Base-by-base conservation (phyloP, 2,797 vertebrate species). In the Muscicapa striata region DNA sequence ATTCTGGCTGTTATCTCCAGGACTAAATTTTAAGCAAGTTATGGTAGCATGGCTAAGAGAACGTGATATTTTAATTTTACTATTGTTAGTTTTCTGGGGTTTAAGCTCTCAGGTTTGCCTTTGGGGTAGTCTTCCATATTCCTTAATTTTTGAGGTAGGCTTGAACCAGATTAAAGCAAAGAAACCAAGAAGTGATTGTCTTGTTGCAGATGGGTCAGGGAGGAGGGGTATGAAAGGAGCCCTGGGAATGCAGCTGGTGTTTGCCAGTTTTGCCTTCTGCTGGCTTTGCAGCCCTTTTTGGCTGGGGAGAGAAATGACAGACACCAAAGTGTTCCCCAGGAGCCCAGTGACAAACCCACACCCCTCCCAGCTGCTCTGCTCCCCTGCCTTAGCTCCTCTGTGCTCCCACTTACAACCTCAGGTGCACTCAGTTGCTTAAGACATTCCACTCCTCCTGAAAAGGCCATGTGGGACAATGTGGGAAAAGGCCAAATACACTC, bases 141-240 rank as follows among this genome's bases (percentile, higher is more conserved):
- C 20, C 43, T 58, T n/a, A 51, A 1, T 59, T 74, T 83, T 32
- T 0, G 0, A 45, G 11, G 20, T 40, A 48, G 18, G 30, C 48
- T 69, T 80, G 64, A 76, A 38, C 4, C 32, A 48, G 14, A 10
- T 59, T 84, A 75, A 88, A 63, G 26, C 32, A 78, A 74, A 86
- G 57, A 72, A 77, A 75, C 6, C 17, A 18, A 46, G 32, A 51
- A 41, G 34, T 75, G 45, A 21, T 51, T 11, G 5, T 36, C 48
- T 51, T 57, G 32, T 55, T 2, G 1, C 17, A 61, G 26, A 17
- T 40, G 36, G 27, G 24, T 4, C 2, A 1, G 40, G 27, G 9
- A 87, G 23, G 19, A 85, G 19, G 22, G 18, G 4, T 51, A 21
- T 6, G 11, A 69, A 57, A 26, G 46, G 27, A 81, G 21, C n/a